Conservation (phyloP, 2,888 invertebrate genomes). For the Habrosyne pyritoides region DNA sequence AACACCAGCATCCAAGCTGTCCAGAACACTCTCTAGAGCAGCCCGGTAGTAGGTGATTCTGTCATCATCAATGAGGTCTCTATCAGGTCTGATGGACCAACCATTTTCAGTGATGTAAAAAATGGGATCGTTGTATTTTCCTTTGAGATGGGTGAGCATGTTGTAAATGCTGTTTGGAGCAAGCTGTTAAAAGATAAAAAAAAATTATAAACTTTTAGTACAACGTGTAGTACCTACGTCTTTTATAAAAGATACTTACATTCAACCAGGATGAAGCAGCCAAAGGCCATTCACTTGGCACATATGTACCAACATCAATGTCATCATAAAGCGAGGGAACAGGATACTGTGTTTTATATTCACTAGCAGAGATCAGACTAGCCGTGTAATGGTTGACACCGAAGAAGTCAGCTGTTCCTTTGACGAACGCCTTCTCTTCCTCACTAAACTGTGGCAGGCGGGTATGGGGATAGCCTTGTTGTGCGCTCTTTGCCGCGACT, state of each 20-base stretch:
- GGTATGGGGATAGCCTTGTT: slow-evolving; percentile 67
- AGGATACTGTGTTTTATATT: slow-evolving; percentile 23
- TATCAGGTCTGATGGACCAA: slow-evolving; percentile 56
- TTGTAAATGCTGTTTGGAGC: slow-evolving; percentile 82
- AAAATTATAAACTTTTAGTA: no score
- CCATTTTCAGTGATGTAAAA: slow-evolving; percentile 85
- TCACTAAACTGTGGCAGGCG: slow-evolving; percentile 72
- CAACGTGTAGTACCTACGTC: neutral
- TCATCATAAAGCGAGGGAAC: slow-evolving; percentile 46
- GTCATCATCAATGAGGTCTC: slow-evolving; percentile 62
- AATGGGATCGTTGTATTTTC: slow-evolving; percentile 71
- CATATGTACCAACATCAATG: slow-evolving; percentile 24
- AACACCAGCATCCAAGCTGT: slow-evolving; percentile 68
- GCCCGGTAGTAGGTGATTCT: slow-evolving; percentile 63
- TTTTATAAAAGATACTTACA: slow-evolving; percentile 38
- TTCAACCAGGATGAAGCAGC: slow-evolving; percentile 42
- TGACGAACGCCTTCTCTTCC: slow-evolving; percentile 57
- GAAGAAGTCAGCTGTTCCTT: slow-evolving; percentile 63
- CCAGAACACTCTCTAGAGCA: slow-evolving; percentile 63
- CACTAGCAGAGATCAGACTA: slow-evolving; percentile 40
- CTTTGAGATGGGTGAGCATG: slow-evolving; percentile 70
- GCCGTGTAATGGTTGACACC: slow-evolving; percentile 88
- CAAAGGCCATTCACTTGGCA: slow-evolving; percentile 39
- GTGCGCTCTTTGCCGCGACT: slow-evolving; percentile 67
- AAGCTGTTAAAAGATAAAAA: slow-evolving; percentile 43